A percentile compares a stretch with the other conserved stretches of the same genome.
phyloP scores from a whole-genome alignment of 2,888 invertebrate species.

The Eupithecia insigniata region DNA sequence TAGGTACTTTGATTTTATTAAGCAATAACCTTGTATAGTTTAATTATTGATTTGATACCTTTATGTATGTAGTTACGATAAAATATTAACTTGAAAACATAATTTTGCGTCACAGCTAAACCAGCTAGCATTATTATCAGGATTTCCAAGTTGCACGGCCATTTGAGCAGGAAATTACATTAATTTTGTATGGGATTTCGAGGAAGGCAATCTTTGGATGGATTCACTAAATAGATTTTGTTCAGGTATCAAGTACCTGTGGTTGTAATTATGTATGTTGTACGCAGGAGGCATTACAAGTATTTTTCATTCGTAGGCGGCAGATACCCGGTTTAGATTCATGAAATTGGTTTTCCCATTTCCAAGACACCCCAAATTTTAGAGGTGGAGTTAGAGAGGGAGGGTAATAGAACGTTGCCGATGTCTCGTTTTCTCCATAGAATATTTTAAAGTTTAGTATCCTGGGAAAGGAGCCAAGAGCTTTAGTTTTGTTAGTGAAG shows the following conservation, averaged over 20 bases:
- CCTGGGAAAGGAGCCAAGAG: slow-evolving; percentile 66
- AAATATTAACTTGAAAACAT: neutral
- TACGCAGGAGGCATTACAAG: slow-evolving; percentile 12
- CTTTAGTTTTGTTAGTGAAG: slow-evolving; percentile 54
- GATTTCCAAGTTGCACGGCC: slow-evolving; percentile 19
- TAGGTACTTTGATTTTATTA: neutral
- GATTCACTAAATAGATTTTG: neutral
- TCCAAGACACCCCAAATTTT: slow-evolving; percentile 30
- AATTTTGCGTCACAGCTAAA: slow-evolving; percentile 2
- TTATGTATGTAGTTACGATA: neutral
- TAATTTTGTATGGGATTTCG: slow-evolving; percentile 10
- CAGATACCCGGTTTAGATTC: slow-evolving; percentile 12
- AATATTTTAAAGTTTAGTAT: slow-evolving; percentile 61
- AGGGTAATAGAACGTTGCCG: slow-evolving; percentile 30
- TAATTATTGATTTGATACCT: neutral
- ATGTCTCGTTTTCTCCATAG: slow-evolving; percentile 47
- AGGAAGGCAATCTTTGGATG: slow-evolving; percentile 7
- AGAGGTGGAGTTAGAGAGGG: slow-evolving; percentile 39
- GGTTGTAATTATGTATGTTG: neutral
- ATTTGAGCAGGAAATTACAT: slow-evolving; percentile 14
- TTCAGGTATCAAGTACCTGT: slow-evolving; percentile 1
- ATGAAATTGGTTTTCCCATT: slow-evolving; percentile 27
- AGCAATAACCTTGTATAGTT: neutral
- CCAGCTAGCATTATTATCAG: slow-evolving; percentile 3
- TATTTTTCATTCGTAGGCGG: slow-evolving; percentile 15